phyloP scores from a whole-genome alignment of 2,888 invertebrate species.

The Seira sanloemensis region DNA sequence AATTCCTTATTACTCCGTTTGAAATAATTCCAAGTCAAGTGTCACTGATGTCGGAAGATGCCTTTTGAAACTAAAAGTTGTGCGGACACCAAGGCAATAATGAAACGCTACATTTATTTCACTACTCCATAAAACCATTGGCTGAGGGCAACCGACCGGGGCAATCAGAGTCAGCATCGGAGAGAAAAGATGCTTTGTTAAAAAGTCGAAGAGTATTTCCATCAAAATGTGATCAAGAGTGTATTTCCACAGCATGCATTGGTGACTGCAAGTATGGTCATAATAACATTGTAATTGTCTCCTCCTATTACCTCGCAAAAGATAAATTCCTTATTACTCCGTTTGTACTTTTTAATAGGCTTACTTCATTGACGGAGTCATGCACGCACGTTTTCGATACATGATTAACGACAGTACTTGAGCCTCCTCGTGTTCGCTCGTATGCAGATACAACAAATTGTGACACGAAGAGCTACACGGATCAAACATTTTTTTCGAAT shows the following conservation, averaged over 20 bases:
- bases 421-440: not conserved
- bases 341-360: slow-evolving; percentile 24
- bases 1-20: slow-evolving; percentile 36
- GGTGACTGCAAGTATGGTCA: too few relatives aligned
- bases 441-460: not conserved
- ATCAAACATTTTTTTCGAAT: not conserved
- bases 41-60: not conserved
- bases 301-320: slow-evolving; percentile 43
- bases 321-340: slow-evolving; percentile 39
- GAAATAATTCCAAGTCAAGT: slow-evolving; percentile 38
- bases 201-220: too few relatives aligned
- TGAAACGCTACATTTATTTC: too few relatives aligned
- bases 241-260: too few relatives aligned
- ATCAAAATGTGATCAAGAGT: too few relatives aligned
- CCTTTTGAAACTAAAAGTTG: not conserved
- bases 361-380: not conserved
- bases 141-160: too few relatives aligned
- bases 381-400: not conserved
- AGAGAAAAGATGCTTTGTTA: too few relatives aligned
- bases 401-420: not conserved
- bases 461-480: not conserved
- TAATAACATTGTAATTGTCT: too few relatives aligned
- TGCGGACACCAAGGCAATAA: too few relatives aligned
- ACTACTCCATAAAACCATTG: too few relatives aligned
- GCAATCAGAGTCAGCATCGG: too few relatives aligned